Evolutionary conservation across 2,113 vertebrate species (phyloP).

Genomic region (Candoia aspera): DNA sequence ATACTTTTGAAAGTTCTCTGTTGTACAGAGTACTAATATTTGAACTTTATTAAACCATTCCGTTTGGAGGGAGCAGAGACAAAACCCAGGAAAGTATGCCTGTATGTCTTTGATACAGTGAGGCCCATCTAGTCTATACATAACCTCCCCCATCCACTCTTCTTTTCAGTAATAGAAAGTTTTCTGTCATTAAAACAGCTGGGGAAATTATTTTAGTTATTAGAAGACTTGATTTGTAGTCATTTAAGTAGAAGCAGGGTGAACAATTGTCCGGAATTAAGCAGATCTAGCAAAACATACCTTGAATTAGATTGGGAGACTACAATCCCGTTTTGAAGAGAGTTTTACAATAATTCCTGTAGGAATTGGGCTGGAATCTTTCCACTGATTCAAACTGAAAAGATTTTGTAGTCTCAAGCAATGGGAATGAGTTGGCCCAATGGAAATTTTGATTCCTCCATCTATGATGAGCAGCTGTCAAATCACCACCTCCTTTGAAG

Average conservation of each 20-base stretch:
- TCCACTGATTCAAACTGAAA: neutral
- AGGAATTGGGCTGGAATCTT: neutral
- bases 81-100: neutral
- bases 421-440: neutral
- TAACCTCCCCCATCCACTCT: neutral
- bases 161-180: constrained; percentile 11
- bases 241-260: neutral
- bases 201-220: neutral
- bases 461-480: neutral
- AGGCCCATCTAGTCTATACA: neutral
- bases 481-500: neutral
- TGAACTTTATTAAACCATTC: neutral
- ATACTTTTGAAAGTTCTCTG: neutral
- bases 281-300: neutral
- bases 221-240: neutral
- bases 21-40: neutral
- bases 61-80: neutral
- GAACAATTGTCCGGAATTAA: neutral
- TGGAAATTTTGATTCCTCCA: neutral
- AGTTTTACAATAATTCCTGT: neutral
- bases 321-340: neutral
- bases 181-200: constrained; percentile 21
- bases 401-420: neutral
- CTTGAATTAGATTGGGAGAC: constrained; percentile 7
- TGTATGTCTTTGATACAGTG: neutral